These are phyloP conservation scores for Origma solitaria DNA, from an alignment of 2,113 vertebrate genomes.

Conservation along the genomic window DNA sequence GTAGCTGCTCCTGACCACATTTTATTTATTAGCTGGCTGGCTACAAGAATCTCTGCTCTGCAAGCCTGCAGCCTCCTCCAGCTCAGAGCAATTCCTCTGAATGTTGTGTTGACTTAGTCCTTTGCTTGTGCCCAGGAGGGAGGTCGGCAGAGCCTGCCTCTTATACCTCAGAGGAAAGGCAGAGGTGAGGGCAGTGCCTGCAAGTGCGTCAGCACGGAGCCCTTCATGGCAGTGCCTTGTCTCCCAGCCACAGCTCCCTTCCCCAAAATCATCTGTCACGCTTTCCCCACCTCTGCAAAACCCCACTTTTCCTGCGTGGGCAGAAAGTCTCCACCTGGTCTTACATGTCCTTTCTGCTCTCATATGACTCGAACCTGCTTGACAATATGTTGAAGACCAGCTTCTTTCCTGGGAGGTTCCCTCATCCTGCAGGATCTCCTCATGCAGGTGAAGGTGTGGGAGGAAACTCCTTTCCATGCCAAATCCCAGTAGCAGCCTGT, in stretches of 20 bases:
- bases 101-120: background rate
- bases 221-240: accelerated
- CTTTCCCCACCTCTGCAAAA: background rate
- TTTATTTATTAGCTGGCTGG: background rate
- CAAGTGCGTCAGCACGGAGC: background rate
- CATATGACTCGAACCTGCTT: background rate
- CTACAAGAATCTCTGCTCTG: background rate
- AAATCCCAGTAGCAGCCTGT: background rate
- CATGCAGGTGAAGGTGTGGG: accelerated
- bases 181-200: background rate
- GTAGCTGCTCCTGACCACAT: background rate
- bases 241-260: background rate
- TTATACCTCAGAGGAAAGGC: background rate
- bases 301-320: background rate
- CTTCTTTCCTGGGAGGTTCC: background rate
- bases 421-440: background rate
- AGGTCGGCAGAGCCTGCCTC: background rate
- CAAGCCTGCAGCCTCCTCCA: background rate
- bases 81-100: background rate
- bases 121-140: background rate
- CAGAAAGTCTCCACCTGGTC: background rate
- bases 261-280: background rate
- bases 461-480: accelerated
- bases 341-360: background rate
- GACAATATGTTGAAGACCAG: background rate